Base-by-base conservation (phyloP, 2,888 invertebrate species). In the Fabriciana adippe region DNA sequence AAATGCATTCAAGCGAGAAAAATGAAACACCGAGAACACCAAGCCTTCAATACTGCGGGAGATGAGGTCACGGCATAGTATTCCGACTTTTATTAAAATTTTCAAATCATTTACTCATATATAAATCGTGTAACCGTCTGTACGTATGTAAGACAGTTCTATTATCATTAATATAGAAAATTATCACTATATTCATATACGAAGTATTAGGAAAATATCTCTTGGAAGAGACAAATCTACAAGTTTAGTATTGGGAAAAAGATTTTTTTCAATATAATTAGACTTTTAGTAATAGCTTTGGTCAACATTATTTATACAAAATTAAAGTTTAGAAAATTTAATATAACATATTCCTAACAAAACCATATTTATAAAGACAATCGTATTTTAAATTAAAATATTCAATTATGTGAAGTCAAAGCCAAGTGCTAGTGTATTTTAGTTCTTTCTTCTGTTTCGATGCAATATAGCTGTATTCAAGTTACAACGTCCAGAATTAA, bases 61-160 rank as follows among this genome's bases (percentile, higher is more conserved):
- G 61, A 51, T 61, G 61, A 61, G 61, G 61, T 59, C 59, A 35
- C 60, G 50, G 48, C n/a, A 35, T 14, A 48, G 21, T 53, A 26
- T 50, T 48, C 31, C n/a, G 50, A 15, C 8, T 16, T 31, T n/a
- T 50, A 60, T 60, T 50, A 16, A 48, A 50, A 35, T 60, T 15
- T 60, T 60, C 31, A 50, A 60, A 31, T 59, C 13, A 50, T 55
- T 35, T 55, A 55, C 16, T 35, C 8, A 55, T 16, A n/a, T 41
- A 16, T 41, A 56, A 13, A 16, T 41, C 16, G 41, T 55, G 16
- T 35, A 41, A 56, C 18, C 5, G 21, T 56, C 55, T 41, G 41
- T 56, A 56, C 11, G 41, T 41, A 53, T 18, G 14, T 53, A 18
- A 13, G 4, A 53, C 3, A 13, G 16, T 18, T 53, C 16, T 53